These are phyloP conservation scores for Hyaena hyaena DNA, from an alignment of 2,113 vertebrate species.

Conservation along the genomic window DNA sequence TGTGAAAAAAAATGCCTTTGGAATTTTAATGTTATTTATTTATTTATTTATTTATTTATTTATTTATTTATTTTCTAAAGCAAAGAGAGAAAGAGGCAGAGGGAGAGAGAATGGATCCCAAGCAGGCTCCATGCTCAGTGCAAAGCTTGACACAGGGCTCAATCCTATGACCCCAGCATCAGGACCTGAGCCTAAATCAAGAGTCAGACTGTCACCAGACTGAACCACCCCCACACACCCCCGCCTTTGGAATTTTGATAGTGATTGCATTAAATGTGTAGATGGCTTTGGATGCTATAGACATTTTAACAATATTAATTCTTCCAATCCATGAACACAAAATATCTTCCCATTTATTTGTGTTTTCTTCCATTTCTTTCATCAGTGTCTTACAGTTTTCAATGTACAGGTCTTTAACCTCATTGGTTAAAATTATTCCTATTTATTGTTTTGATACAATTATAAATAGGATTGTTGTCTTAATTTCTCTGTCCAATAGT, in stretches of 20 bases:
- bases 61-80: no score
- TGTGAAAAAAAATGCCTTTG: not conserved
- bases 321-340: not conserved
- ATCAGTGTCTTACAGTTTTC: not conserved
- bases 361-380: not conserved
- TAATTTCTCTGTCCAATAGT: not conserved
- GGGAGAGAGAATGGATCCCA: no score
- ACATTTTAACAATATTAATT: not conserved
- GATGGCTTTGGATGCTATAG: not conserved
- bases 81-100: no score
- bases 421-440: not conserved
- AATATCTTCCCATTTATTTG: not conserved
- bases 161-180: no score
- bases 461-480: not conserved
- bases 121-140: no score
- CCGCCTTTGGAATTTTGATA: not conserved
- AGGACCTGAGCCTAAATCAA: no score
- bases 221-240: no score
- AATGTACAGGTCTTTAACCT: not conserved
- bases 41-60: no score
- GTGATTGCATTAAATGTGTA: not conserved
- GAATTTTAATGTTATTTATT: not conserved
- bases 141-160: no score
- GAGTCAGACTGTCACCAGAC: no score
- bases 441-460: not conserved